Percentiles rank a stretch among this genome's conserved stretches.
phyloP scores from a whole-genome alignment of 2,888 invertebrate species.

The Caenorhabditis becei region DNA sequence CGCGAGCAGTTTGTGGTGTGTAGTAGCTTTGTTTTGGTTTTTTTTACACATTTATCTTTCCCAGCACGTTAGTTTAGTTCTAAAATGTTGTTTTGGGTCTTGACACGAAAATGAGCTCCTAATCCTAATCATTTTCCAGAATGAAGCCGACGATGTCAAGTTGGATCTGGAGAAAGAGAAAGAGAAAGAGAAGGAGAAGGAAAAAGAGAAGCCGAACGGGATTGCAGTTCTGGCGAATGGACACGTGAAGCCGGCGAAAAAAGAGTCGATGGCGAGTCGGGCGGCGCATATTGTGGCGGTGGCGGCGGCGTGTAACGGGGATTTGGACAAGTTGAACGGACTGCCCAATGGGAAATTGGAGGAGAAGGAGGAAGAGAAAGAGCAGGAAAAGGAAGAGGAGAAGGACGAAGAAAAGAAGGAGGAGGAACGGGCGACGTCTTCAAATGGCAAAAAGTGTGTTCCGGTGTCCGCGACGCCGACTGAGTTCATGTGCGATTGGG shows the following conservation, averaged over 20 bases:
- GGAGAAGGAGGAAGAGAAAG: slow-evolving; percentile 11
- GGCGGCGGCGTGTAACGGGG: slow-evolving; percentile 42
- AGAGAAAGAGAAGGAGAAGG: not conserved
- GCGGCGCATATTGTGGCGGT: slow-evolving; percentile 50
- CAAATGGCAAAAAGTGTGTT: not conserved
- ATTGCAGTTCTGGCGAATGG: slow-evolving; percentile 39
- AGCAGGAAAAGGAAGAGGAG: slow-evolving; percentile 19
- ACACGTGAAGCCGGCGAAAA: slow-evolving; percentile 27
- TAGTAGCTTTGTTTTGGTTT: slow-evolving; percentile 3
- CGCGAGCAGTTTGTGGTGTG: slow-evolving; percentile 56
- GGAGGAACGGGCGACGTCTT: slow-evolving; percentile 5
- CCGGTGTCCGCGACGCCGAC: slow-evolving; percentile 23
- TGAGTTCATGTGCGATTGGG: slow-evolving; percentile 80
- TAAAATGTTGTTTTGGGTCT: not conserved
- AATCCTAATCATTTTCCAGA: slow-evolving; percentile 32
- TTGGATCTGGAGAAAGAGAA: slow-evolving; percentile 9
- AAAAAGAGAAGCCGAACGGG: slow-evolving; percentile 21
- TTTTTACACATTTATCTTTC: slow-evolving; percentile 1
- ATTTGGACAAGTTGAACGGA: slow-evolving; percentile 40
- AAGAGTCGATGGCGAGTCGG: slow-evolving; percentile 47
- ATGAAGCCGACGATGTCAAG: slow-evolving; percentile 15
- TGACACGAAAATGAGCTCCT: not conserved
- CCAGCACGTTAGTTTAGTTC: not conserved
- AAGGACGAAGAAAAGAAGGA: slow-evolving; percentile 1
- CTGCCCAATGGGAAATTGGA: not conserved